Conservation (phyloP, 2,888 invertebrate species). For the Rutpela maculata region DNA sequence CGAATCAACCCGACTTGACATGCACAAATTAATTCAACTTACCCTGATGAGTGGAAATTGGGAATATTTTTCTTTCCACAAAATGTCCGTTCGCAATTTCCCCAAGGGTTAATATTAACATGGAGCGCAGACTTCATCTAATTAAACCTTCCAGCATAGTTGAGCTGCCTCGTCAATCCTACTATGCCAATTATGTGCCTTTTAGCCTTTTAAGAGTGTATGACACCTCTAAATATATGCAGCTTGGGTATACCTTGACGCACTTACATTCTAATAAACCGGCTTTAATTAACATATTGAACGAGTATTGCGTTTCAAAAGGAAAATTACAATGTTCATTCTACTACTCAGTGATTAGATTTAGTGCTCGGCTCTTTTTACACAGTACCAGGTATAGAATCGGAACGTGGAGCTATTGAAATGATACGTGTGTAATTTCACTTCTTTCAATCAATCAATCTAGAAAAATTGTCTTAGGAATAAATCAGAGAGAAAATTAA, state of each 20-base stretch:
- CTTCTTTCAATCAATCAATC: constrained; percentile 1
- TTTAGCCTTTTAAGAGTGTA: constrained; percentile 43
- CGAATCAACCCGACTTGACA: constrained; percentile 58
- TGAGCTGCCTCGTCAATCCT: constrained; percentile 61
- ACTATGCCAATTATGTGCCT: constrained; percentile 55
- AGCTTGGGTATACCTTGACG: constrained; percentile 1
- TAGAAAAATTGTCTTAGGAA: not conserved
- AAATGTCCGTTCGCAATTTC: constrained; percentile 70
- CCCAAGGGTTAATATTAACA: constrained; percentile 68
- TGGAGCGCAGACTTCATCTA: constrained; percentile 66
- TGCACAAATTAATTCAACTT: constrained; percentile 67
- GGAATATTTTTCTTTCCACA: constrained; percentile 68
- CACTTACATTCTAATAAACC: constrained; percentile 11
- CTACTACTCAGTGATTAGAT: not conserved
- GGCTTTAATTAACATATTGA: constrained; percentile 1
- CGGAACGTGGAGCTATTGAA: not conserved
- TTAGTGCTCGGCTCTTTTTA: not conserved
- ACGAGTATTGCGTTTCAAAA: constrained; percentile 1
- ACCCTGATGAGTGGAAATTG: constrained; percentile 67
- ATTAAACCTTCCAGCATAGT: constrained; percentile 67
- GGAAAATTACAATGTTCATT: not conserved
- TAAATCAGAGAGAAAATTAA: too few species aligned
- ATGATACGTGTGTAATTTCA: constrained; percentile 3
- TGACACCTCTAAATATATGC: constrained; percentile 31
- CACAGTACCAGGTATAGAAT: not conserved